These are phyloP conservation scores for Caerostris darwini DNA, from an alignment of 1,140 invertebrate species.

Conservation along the genomic window DNA sequence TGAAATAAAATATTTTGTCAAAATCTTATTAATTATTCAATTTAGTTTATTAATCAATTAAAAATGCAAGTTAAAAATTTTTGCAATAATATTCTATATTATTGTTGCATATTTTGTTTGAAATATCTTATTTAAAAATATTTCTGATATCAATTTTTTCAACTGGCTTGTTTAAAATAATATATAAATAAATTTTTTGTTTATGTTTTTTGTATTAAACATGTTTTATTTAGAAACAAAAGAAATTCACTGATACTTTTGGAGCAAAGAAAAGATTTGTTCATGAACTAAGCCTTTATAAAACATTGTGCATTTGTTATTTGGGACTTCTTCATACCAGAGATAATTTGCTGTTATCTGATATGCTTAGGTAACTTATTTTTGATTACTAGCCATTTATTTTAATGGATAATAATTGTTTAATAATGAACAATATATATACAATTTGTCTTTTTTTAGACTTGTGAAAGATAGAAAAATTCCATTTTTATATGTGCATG, in stretches of 20 bases:
- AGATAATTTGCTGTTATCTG: slow-evolving; percentile 29
- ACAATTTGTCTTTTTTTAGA: slow-evolving; percentile 1
- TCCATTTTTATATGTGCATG: slow-evolving; percentile 24
- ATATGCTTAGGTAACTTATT: slow-evolving; percentile 48
- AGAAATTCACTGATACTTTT: neutral
- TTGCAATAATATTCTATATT: neutral
- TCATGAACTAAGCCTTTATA: slow-evolving; percentile 3
- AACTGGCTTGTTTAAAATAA: neutral
- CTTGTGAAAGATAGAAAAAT: slow-evolving; percentile 41
- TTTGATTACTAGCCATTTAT: neutral
- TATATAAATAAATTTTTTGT: neutral
- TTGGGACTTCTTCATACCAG: slow-evolving; percentile 55
- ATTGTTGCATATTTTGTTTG: neutral
- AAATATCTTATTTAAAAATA: neutral
- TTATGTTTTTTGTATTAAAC: too few relatives aligned
- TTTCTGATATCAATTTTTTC: neutral
- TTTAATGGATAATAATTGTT: neutral
- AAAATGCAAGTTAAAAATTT: too few relatives aligned
- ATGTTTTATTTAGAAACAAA: neutral
- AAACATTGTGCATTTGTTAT: slow-evolving; percentile 41
- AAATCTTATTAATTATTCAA: too few relatives aligned
- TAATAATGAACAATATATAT: neutral
- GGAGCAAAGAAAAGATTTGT: neutral
- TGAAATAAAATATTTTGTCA: too few relatives aligned
- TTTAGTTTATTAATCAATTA: too few relatives aligned